Percentiles rank a stretch among this genome's conserved stretches.
phyloP scores from a whole-genome alignment of 1,140 invertebrate species.

The Tetragonula clypearis region DNA sequence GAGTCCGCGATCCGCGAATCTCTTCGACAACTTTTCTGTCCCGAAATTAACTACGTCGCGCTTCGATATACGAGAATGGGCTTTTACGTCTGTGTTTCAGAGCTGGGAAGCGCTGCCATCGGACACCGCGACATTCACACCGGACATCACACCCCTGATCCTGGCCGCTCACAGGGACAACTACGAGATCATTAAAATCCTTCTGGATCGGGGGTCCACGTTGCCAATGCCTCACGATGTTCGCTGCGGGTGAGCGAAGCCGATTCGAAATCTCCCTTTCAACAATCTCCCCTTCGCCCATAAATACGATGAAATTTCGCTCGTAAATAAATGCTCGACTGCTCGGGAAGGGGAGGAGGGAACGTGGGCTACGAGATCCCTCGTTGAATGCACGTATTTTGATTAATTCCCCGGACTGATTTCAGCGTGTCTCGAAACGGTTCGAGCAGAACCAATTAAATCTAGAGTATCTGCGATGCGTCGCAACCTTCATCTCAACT shows the following conservation, averaged over 20 bases:
- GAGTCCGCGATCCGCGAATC: not conserved
- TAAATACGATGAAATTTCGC: not conserved
- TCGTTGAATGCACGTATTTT: not conserved
- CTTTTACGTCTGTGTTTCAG: slow-evolving; percentile 80
- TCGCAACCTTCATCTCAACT: not conserved
- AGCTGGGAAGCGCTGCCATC: slow-evolving; percentile 95
- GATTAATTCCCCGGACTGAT: slow-evolving; percentile 41
- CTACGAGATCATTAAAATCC: slow-evolving; percentile 99
- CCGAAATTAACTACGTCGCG: not conserved
- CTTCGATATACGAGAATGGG: not conserved
- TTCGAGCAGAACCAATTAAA: slow-evolving; percentile 47
- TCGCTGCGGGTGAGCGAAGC: slow-evolving; percentile 81
- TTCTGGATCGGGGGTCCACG: slow-evolving; percentile 93
- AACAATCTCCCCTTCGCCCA: too few relatives aligned
- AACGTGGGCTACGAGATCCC: too few relatives aligned
- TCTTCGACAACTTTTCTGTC: not conserved
- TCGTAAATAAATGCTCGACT: not conserved
- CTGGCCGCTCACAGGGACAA: slow-evolving; percentile 98
- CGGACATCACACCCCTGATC: slow-evolving; percentile 98
- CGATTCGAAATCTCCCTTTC: too few relatives aligned
- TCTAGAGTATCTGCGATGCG: slow-evolving; percentile 20
- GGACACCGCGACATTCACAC: slow-evolving; percentile 96
- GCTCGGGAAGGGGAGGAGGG: too few relatives aligned
- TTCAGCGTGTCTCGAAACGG: slow-evolving; percentile 19
- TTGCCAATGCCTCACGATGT: slow-evolving; percentile 96